Evolutionary conservation across 2,888 invertebrate species (phyloP).

Genomic region (Machimus rusticus): DNA sequence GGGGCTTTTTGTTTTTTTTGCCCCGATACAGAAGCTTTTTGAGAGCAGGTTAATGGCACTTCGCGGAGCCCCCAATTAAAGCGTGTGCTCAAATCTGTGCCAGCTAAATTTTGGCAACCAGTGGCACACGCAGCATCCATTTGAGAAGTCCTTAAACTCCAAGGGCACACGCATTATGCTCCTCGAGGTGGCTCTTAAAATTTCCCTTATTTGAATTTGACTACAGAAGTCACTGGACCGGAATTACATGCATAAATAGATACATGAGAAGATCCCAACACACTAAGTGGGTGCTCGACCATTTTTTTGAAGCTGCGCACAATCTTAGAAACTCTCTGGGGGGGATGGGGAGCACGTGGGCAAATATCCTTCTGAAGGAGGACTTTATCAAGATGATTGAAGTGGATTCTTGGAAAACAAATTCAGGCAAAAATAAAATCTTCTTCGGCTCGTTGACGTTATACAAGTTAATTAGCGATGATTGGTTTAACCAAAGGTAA

Average conservation of each 20-base stretch:
- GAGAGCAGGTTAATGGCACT: slow-evolving; percentile 13
- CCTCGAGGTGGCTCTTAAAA: neutral
- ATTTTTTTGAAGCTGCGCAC: neutral
- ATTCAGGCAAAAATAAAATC: neutral
- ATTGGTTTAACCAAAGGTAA: neutral
- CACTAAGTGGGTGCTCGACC: neutral
- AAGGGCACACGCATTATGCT: neutral
- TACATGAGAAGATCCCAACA: neutral
- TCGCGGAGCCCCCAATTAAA: neutral
- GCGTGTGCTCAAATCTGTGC: neutral
- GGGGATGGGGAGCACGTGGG: neutral
- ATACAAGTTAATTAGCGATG: neutral
- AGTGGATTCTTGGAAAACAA: neutral
- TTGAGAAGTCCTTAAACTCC: neutral
- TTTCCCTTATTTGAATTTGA: neutral
- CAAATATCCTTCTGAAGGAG: neutral
- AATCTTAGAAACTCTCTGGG: neutral
- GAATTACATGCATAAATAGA: neutral
- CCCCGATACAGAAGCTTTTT: neutral
- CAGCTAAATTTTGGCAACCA: neutral
- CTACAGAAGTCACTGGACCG: neutral
- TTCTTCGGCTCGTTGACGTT: neutral
- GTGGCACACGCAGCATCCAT: neutral
- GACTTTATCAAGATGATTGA: neutral
- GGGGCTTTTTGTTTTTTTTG: neutral